Conservation (phyloP, 2,797 vertebrate genomes). For the Brachyalestes nurse region DNA sequence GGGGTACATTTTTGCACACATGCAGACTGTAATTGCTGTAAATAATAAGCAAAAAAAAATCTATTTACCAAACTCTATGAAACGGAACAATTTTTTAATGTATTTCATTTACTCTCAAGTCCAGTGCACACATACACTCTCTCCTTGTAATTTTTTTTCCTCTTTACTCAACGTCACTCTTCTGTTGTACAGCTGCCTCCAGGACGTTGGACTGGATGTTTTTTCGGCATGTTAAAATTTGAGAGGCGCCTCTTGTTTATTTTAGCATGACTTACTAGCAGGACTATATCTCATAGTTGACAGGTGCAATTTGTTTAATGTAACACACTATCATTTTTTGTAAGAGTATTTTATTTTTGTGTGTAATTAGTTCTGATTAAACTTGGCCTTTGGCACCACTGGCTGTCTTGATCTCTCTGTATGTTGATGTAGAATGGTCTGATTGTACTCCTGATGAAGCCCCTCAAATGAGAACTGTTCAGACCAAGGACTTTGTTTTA, state of each 20-base stretch:
- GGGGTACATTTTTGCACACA: slow-evolving; percentile 70
- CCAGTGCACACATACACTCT: slow-evolving; percentile 85
- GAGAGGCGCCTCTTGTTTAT: slow-evolving; percentile 63
- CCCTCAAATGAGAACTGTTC: background rate
- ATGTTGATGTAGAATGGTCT: background rate
- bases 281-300: slow-evolving; percentile 78
- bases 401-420: slow-evolving; percentile 19
- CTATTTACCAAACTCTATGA: slow-evolving; percentile 64
- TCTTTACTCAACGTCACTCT: slow-evolving; percentile 51
- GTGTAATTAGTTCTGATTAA: slow-evolving; percentile 94
- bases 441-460: background rate
- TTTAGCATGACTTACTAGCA: slow-evolving; percentile 82
- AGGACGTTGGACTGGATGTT: slow-evolving; percentile 57
- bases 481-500: background rate
- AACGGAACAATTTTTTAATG: slow-evolving; percentile 51
- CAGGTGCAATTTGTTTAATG: slow-evolving; percentile 87
- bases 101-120: slow-evolving; percentile 68
- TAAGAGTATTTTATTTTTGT: slow-evolving; percentile 90
- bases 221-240: slow-evolving; percentile 59
- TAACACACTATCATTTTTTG: slow-evolving; percentile 85
- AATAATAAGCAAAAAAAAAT: slow-evolving; percentile 63
- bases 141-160: slow-evolving; percentile 46
- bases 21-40: slow-evolving; percentile 63
- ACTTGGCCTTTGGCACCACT: slow-evolving; percentile 76
- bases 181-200: slow-evolving; percentile 67